These are phyloP conservation scores for Colinus virginianus DNA, from an alignment of 2,113 vertebrate species.

Conservation along the genomic window DNA sequence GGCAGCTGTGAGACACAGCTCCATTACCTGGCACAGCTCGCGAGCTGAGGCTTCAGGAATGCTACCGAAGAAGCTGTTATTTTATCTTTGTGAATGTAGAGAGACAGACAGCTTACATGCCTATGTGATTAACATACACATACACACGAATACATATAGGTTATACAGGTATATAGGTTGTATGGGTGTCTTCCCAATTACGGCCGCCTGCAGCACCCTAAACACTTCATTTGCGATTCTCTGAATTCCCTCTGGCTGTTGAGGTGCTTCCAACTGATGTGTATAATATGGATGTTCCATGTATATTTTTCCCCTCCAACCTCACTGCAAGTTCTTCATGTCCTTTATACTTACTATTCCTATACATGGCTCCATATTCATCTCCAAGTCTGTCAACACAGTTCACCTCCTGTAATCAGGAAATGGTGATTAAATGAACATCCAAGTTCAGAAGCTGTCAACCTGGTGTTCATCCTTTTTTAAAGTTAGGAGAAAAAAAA, in stretches of 20 bases:
- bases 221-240: constrained; percentile 25
- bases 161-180: not conserved
- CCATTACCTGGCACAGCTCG: not conserved
- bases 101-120: not conserved
- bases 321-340: constrained; percentile 48
- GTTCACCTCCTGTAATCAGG: constrained; percentile 65
- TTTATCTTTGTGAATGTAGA: constrained; percentile 15
- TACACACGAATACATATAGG: not conserved
- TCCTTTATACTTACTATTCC: constrained; percentile 46
- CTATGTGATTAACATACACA: not conserved
- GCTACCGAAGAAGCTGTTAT: not conserved
- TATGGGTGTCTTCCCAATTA: not conserved
- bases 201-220: not conserved
- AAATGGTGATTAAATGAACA: constrained; percentile 72
- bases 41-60: constrained; percentile 9
- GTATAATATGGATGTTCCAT: constrained; percentile 44
- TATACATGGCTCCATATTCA: constrained; percentile 43
- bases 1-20: constrained; percentile 19
- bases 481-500: constrained; percentile 3
- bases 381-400: constrained; percentile 60
- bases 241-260: constrained; percentile 16
- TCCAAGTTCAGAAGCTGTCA: constrained; percentile 68
- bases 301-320: constrained; percentile 54
- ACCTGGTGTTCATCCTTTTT: constrained; percentile 45
- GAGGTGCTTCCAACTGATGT: constrained; percentile 46